Percentiles rank a stretch among this genome's conserved stretches.
Evolutionary conservation across 1,140 invertebrate genomes (phyloP).

Genomic region (Drosophila sechellia): DNA sequence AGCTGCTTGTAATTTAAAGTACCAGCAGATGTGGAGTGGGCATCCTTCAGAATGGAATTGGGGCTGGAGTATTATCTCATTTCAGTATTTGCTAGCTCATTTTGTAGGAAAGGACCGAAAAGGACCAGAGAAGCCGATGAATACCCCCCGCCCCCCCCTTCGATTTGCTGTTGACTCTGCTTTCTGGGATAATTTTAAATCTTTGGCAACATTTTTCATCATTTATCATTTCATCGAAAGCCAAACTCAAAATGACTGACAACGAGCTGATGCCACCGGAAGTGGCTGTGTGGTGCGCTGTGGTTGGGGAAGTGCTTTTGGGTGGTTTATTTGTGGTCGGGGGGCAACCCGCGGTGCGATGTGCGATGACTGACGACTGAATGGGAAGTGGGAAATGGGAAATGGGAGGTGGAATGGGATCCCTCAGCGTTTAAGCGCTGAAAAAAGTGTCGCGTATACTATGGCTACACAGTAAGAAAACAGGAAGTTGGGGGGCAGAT

Average conservation of each 20-base stretch:
- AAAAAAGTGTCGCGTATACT: conserved; percentile 63
- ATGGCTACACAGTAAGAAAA: conserved; percentile 15
- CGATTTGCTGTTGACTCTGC: conserved; percentile 74
- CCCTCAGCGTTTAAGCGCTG: conserved; percentile 36
- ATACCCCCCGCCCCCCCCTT: conserved; percentile 6
- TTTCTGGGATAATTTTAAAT: conserved; percentile 78
- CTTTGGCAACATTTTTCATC: conserved; percentile 83
- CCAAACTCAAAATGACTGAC: conserved; percentile 82
- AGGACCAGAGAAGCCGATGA: background rate
- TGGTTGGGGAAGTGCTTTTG: background rate
- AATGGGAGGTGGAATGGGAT: conserved; percentile 19
- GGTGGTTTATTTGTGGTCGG: conserved; percentile 64
- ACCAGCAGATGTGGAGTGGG: conserved; percentile 13
- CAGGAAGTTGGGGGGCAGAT: conserved; percentile 58
- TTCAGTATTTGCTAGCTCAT: conserved; percentile 72
- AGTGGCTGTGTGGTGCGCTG: conserved; percentile 13
- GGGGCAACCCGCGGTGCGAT: conserved; percentile 37
- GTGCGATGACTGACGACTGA: conserved; percentile 66
- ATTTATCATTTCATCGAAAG: conserved; percentile 84
- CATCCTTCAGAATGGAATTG: background rate
- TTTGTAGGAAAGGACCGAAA: conserved; percentile 25
- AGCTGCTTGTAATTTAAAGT: conserved; percentile 36
- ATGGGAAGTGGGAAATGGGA: conserved; percentile 5
- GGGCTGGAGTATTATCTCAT: conserved; percentile 12
- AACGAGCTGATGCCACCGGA: conserved; percentile 70